Evolutionary conservation across 2,797 vertebrate genomes (phyloP).

Genomic region (Esox lucius): DNA sequence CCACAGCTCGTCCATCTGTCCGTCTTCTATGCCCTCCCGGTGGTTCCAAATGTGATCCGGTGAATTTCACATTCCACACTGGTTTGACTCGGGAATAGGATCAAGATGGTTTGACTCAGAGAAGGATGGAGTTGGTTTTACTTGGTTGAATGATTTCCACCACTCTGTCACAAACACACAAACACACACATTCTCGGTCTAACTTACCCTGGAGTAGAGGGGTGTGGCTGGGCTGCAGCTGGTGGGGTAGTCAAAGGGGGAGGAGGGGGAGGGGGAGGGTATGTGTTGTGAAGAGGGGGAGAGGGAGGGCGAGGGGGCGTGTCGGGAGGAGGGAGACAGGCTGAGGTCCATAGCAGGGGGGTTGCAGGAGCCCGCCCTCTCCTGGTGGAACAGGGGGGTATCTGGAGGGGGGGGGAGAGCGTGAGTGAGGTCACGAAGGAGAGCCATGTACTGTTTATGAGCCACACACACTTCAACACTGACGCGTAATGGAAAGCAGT

Average conservation of each 20-base stretch:
- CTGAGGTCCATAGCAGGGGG: conserved; percentile 86
- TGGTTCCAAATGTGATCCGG: no score
- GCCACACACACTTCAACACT: background rate
- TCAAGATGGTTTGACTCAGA: no score
- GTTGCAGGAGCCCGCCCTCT: conserved; percentile 76
- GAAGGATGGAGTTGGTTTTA: no score
- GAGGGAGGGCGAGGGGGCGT: conserved; percentile 70
- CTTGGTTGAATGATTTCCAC: background rate
- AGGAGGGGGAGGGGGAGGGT: conserved; percentile 68
- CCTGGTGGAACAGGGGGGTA: conserved; percentile 74
- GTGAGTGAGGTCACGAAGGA: background rate
- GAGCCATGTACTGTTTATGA: background rate
- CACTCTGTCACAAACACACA: background rate
- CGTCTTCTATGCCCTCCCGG: background rate
- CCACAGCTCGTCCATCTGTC: background rate
- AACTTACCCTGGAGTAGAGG: conserved; percentile 76
- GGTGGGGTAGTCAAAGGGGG: conserved; percentile 68
- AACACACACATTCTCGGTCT: conserved; percentile 18
- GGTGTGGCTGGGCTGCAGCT: conserved; percentile 73
- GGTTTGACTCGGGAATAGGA: background rate
- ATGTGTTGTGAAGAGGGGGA: conserved; percentile 65
- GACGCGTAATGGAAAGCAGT: background rate
- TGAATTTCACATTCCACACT: background rate
- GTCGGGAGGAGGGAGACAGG: conserved; percentile 82
- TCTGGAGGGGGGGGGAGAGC: conserved; percentile 45